phyloP scores from a whole-genome alignment of 2,888 invertebrate species.

The Nomada lathburiana region DNA sequence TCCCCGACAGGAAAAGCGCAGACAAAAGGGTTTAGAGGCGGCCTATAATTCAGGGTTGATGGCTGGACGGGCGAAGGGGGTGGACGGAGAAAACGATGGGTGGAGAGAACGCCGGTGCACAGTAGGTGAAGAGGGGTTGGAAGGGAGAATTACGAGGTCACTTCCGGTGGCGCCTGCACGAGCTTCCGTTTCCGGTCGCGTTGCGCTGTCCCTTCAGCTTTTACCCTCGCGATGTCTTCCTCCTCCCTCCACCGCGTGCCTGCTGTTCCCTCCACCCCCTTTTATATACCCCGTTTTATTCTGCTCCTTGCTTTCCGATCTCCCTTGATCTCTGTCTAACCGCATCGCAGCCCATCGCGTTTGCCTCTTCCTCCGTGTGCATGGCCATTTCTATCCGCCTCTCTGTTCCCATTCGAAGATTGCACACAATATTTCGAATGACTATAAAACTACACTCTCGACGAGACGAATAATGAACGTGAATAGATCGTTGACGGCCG shows the following conservation, averaged over 20 bases:
- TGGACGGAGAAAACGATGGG: conserved; percentile 36
- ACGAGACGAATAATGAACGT: too few relatives aligned
- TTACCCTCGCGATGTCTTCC: conserved; percentile 57
- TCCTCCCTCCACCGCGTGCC: conserved; percentile 37
- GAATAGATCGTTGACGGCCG: too few relatives aligned
- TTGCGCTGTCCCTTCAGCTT: conserved; percentile 72
- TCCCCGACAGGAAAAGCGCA: conserved; percentile 82
- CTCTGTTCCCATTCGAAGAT: background rate
- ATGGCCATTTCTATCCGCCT: background rate
- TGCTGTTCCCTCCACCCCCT: conserved; percentile 13
- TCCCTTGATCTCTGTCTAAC: background rate
- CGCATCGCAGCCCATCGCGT: conserved; percentile 25
- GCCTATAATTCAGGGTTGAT: conserved; percentile 83
- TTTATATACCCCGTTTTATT: conserved; percentile 31
- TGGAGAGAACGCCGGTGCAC: conserved; percentile 48
- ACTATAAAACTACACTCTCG: too few relatives aligned
- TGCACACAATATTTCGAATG: background rate
- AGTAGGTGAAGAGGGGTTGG: conserved; percentile 57
- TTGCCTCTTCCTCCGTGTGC: background rate
- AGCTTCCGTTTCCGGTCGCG: conserved; percentile 83
- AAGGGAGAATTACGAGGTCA: conserved; percentile 84
- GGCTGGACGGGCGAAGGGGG: conserved; percentile 75
- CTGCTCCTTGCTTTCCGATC: background rate
- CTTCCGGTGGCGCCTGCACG: conserved; percentile 84
- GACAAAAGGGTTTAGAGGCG: conserved; percentile 83